Evolutionary conservation across 2,113 vertebrate genomes (phyloP).

Genomic region (Chrysochloris asiatica): DNA sequence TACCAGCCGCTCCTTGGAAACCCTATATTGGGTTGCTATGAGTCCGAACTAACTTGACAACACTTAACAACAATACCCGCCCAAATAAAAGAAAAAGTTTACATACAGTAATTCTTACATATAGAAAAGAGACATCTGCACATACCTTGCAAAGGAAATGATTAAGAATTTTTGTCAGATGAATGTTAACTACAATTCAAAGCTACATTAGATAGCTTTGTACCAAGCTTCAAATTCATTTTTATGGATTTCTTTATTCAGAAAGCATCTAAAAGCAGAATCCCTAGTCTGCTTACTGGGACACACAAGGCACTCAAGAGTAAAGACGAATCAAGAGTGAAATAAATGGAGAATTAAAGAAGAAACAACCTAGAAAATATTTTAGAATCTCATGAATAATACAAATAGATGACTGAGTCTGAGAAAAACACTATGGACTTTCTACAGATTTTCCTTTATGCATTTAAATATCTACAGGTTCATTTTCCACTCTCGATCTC

Average conservation of each 20-base stretch:
- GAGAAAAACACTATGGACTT: neutral
- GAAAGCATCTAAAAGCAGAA: constrained; percentile 30
- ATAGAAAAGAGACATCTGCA: neutral
- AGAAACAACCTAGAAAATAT: neutral
- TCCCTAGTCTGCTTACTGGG: neutral
- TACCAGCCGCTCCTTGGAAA: no score
- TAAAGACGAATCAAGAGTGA: constrained; percentile 5
- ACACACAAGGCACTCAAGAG: neutral
- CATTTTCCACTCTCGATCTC: neutral
- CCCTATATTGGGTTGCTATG: no score
- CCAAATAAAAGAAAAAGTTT: constrained; percentile 30
- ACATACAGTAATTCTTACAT: neutral
- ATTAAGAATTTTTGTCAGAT: constrained; percentile 21
- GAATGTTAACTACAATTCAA: constrained; percentile 51
- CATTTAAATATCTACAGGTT: neutral
- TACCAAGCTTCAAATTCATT: constrained; percentile 33
- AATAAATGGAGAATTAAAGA: neutral
- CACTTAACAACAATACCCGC: no score
- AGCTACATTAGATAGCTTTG: neutral
- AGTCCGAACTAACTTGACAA: no score
- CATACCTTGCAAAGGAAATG: neutral
- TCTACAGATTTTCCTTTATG: neutral
- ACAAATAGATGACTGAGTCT: neutral
- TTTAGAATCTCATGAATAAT: constrained; percentile 12
- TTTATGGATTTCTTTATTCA: constrained; percentile 31